Evolutionary conservation across 2,113 vertebrate species (phyloP).

Genomic region (Beaufortia kweichowensis): DNA sequence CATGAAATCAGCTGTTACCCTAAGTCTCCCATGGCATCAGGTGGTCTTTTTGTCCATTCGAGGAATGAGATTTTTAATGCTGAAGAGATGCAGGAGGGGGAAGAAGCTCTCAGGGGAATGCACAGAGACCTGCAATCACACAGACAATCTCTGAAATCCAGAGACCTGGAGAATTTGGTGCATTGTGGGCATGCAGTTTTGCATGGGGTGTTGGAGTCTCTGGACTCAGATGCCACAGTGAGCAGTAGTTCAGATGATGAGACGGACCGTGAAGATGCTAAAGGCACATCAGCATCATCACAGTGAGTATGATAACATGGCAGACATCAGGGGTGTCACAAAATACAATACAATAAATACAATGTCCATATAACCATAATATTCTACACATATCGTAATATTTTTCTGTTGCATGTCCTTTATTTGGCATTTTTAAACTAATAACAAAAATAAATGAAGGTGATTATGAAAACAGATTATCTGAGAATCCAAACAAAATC

Average conservation of each 20-base stretch:
- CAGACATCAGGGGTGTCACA: too few relatives aligned
- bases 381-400: too few relatives aligned
- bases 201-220: constrained; percentile 74
- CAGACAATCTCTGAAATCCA: constrained; percentile 54
- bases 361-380: too few relatives aligned
- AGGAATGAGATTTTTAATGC: constrained; percentile 61
- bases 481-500: too few relatives aligned
- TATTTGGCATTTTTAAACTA: too few relatives aligned
- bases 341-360: too few relatives aligned
- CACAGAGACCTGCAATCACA: constrained; percentile 37
- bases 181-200: constrained; percentile 74
- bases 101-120: not conserved
- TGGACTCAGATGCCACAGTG: constrained; percentile 91
- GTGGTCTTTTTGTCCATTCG: constrained; percentile 10
- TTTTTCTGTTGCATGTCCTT: too few relatives aligned
- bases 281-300: constrained; percentile 64
- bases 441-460: too few relatives aligned
- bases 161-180: constrained; percentile 77
- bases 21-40: constrained; percentile 58
- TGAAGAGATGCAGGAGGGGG: constrained; percentile 63
- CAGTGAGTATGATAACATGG: constrained; percentile 76
- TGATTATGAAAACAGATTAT: too few relatives aligned
- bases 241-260: constrained; percentile 95
- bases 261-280: constrained; percentile 61
- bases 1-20: constrained; percentile 55